Base-by-base conservation (phyloP, 1,140 invertebrate species). In the Scaptomyza pallida region DNA sequence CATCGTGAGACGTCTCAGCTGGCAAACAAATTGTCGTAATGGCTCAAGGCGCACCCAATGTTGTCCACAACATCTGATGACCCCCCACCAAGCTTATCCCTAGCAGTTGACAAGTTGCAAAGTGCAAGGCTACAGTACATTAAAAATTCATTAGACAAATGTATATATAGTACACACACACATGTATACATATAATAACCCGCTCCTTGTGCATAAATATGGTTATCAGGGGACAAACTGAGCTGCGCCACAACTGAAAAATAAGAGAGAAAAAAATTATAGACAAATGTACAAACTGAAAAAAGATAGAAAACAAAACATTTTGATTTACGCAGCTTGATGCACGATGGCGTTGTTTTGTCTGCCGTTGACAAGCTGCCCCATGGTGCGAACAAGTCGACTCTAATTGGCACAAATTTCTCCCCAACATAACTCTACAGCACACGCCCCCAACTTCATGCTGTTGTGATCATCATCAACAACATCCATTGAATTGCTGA, bases 371-470 rank as follows among this genome's bases (percentile, higher is more conserved):
- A 63, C 57, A 75, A 51, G 75, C 72, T 37, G 19, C 50, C 79
- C 79, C 75, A 47, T 51, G 55, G 72, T 41, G 76, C 47, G 59
- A 60, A 81, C 82, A 85, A 86, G 77, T 61, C 74, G 70, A 70
- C 57, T 77, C 82, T 85, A 85, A 85, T 85, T 85, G 81, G 81
- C 81, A 74, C 70, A 77, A 85, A 86, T 79, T n/a, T 85, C 70
- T 69, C 47, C 55, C 40, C 54, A 40, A 35, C 72, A 37, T 72
- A 59, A n/a, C n/a, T 41, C 60, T 50, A 26, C 43, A n/a, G n/a
- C 43, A 57, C 37, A 48, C 51, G 45, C 40, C 35, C 21, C 12
- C 16, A 5, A 47, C 17, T 33, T 52, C 23, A 41, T 37, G 13
- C 19, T n/a, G 23, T 17, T 30, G n/a, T n/a, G 40, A 57, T 44